Base-by-base conservation (phyloP, 2,888 invertebrate genomes). In the Drosophila mimica region DNA sequence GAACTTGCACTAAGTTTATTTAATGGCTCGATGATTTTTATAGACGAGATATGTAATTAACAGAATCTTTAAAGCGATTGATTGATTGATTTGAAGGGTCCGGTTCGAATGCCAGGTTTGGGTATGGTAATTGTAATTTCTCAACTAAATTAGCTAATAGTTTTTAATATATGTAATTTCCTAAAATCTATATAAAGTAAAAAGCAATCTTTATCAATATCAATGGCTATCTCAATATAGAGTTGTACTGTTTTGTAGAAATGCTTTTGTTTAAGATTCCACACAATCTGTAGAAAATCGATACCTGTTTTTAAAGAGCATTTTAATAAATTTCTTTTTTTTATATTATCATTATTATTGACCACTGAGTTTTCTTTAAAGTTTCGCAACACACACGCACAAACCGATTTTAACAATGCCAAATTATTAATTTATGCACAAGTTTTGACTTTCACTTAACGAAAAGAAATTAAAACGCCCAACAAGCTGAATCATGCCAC, bases 351-450 rank as follows among this genome's bases (percentile, higher is more conserved):
- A 13, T 25, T 31, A 20, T 25, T 36, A 43, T 9, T 7, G 15
- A 20, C 31, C 54, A 66, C 67, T 43, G 36, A 54, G 66, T 62
- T 64, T 67, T 28, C 34, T 53, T 53, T 59, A 30, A 30, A 30
- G 38, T 38, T 51, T n/a, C n/a, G 36, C 9, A 11, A 4, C 28
- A 25, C 61, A 52, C 28, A 25, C 61, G 38, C 20, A 30, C 36
- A 61, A 17, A 6, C 54, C 8, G 36, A 31, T 67, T 67, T 66
- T 17, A 46, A 69, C 38, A 30, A 38, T 34, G 20, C n/a, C 11
- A 62, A 70, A 61, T 72, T 60, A 57, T 64, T 82, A 86, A 84
- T 87, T 89, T 81, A 87, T 87, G 88, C 89, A 77, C 72, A 73
- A 51, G 20, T 51, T 63, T 46, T 33, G 60, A 77, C 88, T 89